Base-by-base conservation (phyloP, 2,113 vertebrate genomes). In the Abramis brama region DNA sequence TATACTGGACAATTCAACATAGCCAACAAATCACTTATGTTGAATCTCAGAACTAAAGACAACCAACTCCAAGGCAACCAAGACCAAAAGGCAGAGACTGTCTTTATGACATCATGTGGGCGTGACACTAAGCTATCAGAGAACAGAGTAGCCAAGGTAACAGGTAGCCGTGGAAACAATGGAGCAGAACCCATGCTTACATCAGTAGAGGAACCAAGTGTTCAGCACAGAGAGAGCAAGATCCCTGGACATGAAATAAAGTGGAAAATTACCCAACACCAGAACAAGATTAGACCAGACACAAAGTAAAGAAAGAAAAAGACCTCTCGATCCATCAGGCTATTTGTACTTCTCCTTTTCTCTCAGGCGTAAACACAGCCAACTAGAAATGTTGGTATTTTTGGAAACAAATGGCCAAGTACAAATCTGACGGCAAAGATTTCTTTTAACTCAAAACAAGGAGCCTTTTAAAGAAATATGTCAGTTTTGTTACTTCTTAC, bases 141-240 rank as follows among this genome's bases (percentile, higher is more conserved):
- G 75, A n/a, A 57, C 50, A 27, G 52, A 83, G 84, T 80, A 86
- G 80, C 77, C 87, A 88, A 83, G 81, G 68, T 88, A 86, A 83
- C 87, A 84, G 81, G 80, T 83, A 83, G 33, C 60, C 66, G 33
- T 88, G 84, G 75, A 59, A 86, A 84, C 80, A 86, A 23, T 77
- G 47, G 11, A 64, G 33, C 21, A 59, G 50, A 9, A 25, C 33
- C 45, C 21, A 25, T 47, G 59, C 74, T 52, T 76, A 52, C 79
- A 85, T 62, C 19, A 62, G 83, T 77, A 82, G 60, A 87, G 70
- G 55, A 68, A 85, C 30, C 36, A 62, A 30, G 50, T 15, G n/a
- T 79, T 77, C 62, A 47, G n/a, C 78, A 59, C 23, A 25, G 47
- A 8, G 30, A 82, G 45, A 86, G 71, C 57, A 71, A 68, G 25